A percentile compares a stretch with the other conserved stretches of the same genome.
Evolutionary conservation across 2,888 invertebrate genomes (phyloP).

Genomic region (Plebejus anna): DNA sequence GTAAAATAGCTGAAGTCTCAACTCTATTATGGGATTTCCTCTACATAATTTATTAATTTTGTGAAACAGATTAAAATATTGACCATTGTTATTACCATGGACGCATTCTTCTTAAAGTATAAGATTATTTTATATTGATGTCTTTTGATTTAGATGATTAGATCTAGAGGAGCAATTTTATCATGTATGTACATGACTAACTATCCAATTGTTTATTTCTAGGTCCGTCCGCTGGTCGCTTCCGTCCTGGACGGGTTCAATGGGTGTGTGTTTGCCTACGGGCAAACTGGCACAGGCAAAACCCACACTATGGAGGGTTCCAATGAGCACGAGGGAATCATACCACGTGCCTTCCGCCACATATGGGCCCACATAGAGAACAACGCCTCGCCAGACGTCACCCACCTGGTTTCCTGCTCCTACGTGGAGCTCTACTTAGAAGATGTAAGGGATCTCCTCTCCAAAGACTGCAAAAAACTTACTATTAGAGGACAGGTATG

Average conservation of each 20-base stretch:
- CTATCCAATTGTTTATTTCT: conserved; percentile 28
- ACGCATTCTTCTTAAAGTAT: background rate
- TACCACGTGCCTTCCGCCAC: conserved; percentile 98
- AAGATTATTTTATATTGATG: too few relatives aligned
- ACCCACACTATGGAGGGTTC: conserved; percentile 88
- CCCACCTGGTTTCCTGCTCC: conserved; percentile 97
- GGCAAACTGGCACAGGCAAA: conserved; percentile 98
- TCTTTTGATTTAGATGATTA: background rate
- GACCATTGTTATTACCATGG: background rate
- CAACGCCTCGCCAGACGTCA: conserved; percentile 92
- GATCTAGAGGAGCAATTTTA: background rate
- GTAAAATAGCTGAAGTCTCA: too few relatives aligned
- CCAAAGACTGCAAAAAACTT: conserved; percentile 89
- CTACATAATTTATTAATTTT: background rate
- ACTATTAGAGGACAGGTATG: conserved; percentile 76
- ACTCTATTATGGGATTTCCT: too few relatives aligned
- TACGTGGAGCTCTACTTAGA: conserved; percentile 99
- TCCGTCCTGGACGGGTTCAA: conserved; percentile 98
- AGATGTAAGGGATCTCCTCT: conserved; percentile 86
- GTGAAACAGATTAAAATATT: background rate
- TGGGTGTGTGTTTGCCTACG: conserved; percentile 99
- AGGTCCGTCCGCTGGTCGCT: conserved; percentile 93
- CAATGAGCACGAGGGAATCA: conserved; percentile 87
- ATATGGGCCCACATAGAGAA: conserved; percentile 96
- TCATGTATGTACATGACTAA: background rate